Conservation (phyloP, 1,140 invertebrate species). For the Rhopalosiphum padi region DNA sequence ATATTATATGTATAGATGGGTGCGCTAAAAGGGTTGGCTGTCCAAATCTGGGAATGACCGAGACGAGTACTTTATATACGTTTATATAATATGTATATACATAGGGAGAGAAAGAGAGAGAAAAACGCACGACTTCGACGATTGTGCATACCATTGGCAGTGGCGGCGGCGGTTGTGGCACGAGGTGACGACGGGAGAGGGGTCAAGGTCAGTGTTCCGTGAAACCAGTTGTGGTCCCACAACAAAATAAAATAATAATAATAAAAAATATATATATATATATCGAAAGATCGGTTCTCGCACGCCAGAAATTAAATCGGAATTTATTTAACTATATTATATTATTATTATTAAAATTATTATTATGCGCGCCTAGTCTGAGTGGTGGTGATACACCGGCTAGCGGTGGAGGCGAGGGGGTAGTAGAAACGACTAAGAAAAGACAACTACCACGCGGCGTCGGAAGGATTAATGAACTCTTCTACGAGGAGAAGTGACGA, state of each 20-base stretch:
- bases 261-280: not conserved
- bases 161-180: not conserved
- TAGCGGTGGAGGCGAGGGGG: not conserved
- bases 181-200: conserved; percentile 38
- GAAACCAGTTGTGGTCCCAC: conserved; percentile 47
- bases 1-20: not conserved
- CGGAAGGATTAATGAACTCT: conserved; percentile 15
- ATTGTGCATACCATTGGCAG: conserved; percentile 19
- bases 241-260: not conserved
- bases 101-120: not conserved
- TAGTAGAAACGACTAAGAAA: conserved; percentile 19
- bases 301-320: conserved; percentile 35
- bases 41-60: conserved; percentile 27
- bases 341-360: conserved; percentile 1
- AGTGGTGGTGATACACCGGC: not conserved
- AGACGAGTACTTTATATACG: not conserved
- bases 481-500: not conserved
- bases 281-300: not conserved
- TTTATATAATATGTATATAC: not conserved
- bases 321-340: conserved; percentile 31
- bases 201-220: conserved; percentile 52
- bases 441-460: not conserved
- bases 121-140: conserved; percentile 20
- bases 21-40: conserved; percentile 24
- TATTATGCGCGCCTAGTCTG: not conserved